Conservation (phyloP, 2,888 invertebrate species). For the Xestia xanthographa region DNA sequence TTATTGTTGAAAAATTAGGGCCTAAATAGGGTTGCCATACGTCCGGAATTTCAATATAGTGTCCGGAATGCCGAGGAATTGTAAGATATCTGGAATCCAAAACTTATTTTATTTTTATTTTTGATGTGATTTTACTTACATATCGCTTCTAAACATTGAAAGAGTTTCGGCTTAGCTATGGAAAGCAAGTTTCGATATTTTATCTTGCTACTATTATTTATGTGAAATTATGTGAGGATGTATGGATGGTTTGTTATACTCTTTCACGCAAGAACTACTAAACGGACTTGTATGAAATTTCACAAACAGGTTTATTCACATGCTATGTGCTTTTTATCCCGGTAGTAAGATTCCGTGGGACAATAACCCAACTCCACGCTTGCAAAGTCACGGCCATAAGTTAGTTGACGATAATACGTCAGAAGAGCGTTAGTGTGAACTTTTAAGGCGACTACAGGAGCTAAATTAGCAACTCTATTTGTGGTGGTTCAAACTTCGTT, state of each 20-base stretch:
- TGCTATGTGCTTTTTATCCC: not conserved
- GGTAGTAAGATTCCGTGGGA: not conserved
- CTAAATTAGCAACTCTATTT: too few species aligned
- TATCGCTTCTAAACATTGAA: not conserved
- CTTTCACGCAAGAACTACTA: not conserved
- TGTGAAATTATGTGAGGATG: too few species aligned
- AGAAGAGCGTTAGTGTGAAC: not conserved
- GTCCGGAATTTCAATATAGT: not conserved
- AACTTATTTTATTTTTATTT: not conserved
- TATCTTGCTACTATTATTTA: not conserved
- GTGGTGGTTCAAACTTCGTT: too few species aligned
- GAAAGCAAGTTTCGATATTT: not conserved
- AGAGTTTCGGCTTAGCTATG: not conserved
- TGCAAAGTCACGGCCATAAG: not conserved
- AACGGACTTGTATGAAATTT: not conserved
- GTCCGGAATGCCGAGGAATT: not conserved
- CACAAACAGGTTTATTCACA: not conserved
- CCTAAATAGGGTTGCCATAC: too few species aligned
- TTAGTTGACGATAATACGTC: not conserved
- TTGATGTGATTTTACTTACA: not conserved
- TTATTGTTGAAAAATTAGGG: not conserved
- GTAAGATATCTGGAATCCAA: not conserved
- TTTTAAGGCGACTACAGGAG: too few species aligned
- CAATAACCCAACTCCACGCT: not conserved
- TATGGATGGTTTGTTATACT: not conserved